Evolutionary conservation across 2,113 vertebrate species (phyloP).

Genomic region (Connochaetes taurinus): DNA sequence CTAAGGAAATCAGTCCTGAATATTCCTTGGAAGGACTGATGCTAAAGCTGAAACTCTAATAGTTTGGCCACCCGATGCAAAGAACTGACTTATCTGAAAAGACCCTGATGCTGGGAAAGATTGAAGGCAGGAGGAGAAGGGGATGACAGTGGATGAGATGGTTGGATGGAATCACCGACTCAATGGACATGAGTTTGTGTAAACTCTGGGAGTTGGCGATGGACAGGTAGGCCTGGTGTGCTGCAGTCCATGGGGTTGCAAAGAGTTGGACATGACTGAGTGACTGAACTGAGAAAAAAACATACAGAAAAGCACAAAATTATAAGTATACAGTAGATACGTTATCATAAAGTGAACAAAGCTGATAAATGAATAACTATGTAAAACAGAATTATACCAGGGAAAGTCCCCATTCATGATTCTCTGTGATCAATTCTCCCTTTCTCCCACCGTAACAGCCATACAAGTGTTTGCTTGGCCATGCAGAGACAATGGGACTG

Average conservation of each 20-base stretch:
- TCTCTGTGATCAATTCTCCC: not conserved
- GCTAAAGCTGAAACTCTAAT: not conserved
- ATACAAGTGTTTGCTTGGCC: not conserved
- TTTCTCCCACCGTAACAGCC: not conserved
- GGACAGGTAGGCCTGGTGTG: not conserved
- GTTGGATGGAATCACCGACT: not conserved
- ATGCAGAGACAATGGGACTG: not conserved
- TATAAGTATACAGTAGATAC: not conserved
- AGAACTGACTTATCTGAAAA: not conserved
- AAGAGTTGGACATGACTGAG: not conserved
- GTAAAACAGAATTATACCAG: not conserved
- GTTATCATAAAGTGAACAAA: not conserved
- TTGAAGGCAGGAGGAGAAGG: not conserved
- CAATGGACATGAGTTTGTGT: not conserved
- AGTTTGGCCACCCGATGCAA: not conserved
- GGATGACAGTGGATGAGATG: not conserved
- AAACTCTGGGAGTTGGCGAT: not conserved
- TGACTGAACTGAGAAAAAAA: not conserved
- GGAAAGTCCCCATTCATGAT: not conserved
- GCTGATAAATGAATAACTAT: not conserved
- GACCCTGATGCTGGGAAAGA: not conserved
- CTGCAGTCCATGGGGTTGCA: not conserved
- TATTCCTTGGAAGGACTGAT: not conserved
- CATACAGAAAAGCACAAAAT: not conserved
- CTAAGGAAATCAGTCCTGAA: not conserved